These are phyloP conservation scores for Phlogophora meticulosa DNA, from an alignment of 2,888 invertebrate genomes.

Conservation along the genomic window DNA sequence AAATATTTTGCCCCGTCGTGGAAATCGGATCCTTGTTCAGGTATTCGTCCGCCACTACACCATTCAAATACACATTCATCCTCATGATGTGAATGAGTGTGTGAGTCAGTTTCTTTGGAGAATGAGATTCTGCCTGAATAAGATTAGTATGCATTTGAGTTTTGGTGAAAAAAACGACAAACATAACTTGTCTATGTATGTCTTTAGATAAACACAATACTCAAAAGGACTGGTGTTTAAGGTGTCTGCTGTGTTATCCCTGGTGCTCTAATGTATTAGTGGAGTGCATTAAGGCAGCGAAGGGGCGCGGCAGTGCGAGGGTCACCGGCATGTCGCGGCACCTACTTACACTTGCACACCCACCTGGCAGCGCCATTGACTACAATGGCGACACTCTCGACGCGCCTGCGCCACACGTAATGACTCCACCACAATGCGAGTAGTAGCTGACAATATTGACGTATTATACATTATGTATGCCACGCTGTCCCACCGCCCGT, in stretches of 20 bases:
- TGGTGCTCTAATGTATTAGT: conserved; percentile 20
- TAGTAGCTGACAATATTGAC: conserved; percentile 87
- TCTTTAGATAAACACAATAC: neutral
- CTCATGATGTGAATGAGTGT: conserved; percentile 44
- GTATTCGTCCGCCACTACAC: conserved; percentile 51
- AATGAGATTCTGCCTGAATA: conserved; percentile 21
- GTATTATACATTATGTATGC: conserved; percentile 84
- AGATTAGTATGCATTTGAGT: conserved; percentile 13
- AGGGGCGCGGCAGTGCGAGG: conserved; percentile 72
- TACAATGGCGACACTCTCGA: conserved; percentile 84
- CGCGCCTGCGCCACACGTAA: conserved; percentile 81
- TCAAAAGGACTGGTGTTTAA: neutral
- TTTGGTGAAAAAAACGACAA: neutral
- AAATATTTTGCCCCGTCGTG: conserved; percentile 43
- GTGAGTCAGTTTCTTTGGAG: conserved; percentile 30
- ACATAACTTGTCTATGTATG: neutral
- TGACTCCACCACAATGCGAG: conserved; percentile 82
- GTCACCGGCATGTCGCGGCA: conserved; percentile 77
- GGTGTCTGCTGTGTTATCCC: neutral
- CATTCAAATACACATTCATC: conserved; percentile 39
- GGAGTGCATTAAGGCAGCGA: conserved; percentile 18
- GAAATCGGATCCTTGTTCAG: conserved; percentile 53
- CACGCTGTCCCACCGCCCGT: conserved; percentile 72
- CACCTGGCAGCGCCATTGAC: conserved; percentile 88
- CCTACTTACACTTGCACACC: conserved; percentile 88